phyloP scores from a whole-genome alignment of 2,113 vertebrate genomes.

The Dasyornis broadbenti region DNA sequence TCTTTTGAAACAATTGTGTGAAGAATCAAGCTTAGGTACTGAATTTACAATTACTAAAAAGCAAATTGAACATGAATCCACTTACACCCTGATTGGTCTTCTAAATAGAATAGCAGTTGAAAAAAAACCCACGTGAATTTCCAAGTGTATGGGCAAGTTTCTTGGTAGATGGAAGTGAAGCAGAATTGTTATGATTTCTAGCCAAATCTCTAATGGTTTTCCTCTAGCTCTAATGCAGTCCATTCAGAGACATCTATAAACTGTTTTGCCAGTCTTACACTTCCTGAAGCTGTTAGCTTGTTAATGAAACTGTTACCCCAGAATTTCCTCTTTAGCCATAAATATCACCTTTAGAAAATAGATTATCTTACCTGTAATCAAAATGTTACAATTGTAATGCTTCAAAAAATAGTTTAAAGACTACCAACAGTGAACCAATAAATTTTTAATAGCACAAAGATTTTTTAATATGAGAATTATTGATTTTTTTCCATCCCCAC shows the following conservation, averaged over 20 bases:
- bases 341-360: background rate
- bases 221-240: background rate
- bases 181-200: background rate
- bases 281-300: background rate
- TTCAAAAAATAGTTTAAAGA: background rate
- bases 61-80: background rate
- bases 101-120: background rate
- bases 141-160: background rate
- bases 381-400: background rate
- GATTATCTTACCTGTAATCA: background rate
- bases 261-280: background rate
- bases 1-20: background rate
- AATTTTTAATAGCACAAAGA: background rate
- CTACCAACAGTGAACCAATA: background rate
- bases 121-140: background rate
- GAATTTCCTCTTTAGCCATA: background rate
- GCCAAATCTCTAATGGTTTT: background rate
- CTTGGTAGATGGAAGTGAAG: background rate
- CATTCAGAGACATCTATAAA: background rate
- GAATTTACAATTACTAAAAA: background rate
- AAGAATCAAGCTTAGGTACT: background rate
- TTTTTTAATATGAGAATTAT: background rate
- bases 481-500: background rate
- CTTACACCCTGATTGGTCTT: background rate
- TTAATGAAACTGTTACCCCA: background rate